Evolutionary conservation across 1,140 invertebrate species (phyloP), one percentile per base, ranked within the genome.

Genomic region (Trichonephila inaurata): DNA sequence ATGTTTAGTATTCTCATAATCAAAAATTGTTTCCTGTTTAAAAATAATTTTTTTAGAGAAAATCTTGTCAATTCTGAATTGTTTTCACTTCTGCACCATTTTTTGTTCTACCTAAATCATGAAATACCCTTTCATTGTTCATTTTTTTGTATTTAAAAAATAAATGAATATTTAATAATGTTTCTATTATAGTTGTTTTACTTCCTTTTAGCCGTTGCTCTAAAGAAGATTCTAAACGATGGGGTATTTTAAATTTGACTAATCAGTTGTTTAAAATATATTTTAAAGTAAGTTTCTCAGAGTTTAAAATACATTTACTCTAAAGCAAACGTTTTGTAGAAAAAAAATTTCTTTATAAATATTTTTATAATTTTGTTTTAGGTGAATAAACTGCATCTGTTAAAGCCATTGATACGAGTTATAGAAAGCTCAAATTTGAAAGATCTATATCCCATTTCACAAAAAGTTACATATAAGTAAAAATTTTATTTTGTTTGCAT

Each of bases 201-300:
- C 93, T 94, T 40, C 61, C 94, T 95, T 96, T 87, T 95, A 97
- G 96, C 95, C 97, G 98, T 88, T 97, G 98, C 33, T 97, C 98
- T 1, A 98, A 98, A 94, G 97, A 98, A 94, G 98, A 98, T 86
- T 98, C 98, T 0, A 99, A 99, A 96, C 97, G 98, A 95, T 97
- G 98, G 96, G 99, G 99, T 94, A 99, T 99, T 98, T 96, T 99
- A 95, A 97, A 97, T 95, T 96, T 99, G 69, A 98, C 99, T 0
- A 99, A 99, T 96, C 99, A 99, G 96, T 96, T 99, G 18, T 98
- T 99, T 92, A 99, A 99, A 96, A 98, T 99, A 6, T 99, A 99
- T 96, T 99, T 99, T 95, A 97, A 97, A 94, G 99, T 99, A 94
- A 89, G 24, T 40, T 81, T 16, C 12, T 51, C 51, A 51, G 10